These are phyloP conservation scores for Anguilla anguilla DNA, from an alignment of 2,797 vertebrate genomes.

Conservation along the genomic window DNA sequence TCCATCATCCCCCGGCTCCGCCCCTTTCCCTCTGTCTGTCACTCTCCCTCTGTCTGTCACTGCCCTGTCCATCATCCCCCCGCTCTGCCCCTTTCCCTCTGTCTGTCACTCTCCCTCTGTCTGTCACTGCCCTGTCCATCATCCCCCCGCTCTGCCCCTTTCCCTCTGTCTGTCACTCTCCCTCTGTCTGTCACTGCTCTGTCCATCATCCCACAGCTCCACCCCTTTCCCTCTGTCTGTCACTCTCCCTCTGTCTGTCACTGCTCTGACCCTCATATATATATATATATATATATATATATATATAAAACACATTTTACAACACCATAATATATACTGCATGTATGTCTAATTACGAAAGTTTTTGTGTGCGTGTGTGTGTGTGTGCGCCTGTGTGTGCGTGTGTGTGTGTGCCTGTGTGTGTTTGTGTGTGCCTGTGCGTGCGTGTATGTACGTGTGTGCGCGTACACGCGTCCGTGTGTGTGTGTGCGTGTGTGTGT, in stretches of 20 bases:
- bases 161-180: too few relatives aligned
- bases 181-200: not conserved
- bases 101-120: not conserved
- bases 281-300: too few relatives aligned
- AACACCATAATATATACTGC: not conserved
- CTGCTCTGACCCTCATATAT: not conserved
- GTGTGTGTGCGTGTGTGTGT: slow-evolving; percentile 38
- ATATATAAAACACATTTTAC: not conserved
- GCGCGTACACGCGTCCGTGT: too few relatives aligned
- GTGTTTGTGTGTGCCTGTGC: slow-evolving; percentile 35
- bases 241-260: not conserved
- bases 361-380: not conserved
- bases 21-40: too few relatives aligned
- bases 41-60: not conserved
- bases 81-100: too few relatives aligned
- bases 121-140: not conserved
- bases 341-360: too few relatives aligned
- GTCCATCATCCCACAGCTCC: too few relatives aligned
- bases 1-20: too few relatives aligned
- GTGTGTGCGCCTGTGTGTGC: slow-evolving; percentile 32
- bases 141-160: too few relatives aligned
- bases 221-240: not conserved
- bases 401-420: slow-evolving; percentile 38
- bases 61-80: not conserved
- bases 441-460: not conserved